Base-by-base conservation (phyloP, 1,140 invertebrate genomes). In the Aphaenogaster rudis region DNA sequence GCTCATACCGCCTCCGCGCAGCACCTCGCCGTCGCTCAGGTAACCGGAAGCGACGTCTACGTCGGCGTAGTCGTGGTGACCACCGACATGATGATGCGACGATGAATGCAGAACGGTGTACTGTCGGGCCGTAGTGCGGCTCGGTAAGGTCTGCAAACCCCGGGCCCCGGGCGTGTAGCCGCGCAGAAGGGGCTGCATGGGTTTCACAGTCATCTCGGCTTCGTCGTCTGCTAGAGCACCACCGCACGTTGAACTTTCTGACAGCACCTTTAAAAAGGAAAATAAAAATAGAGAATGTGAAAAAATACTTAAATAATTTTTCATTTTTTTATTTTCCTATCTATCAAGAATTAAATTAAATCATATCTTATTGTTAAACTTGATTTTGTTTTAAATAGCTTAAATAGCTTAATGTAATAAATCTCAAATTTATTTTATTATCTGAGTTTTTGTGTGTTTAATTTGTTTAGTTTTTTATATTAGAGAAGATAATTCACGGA, bases 181-280 rank as follows among this genome's bases (percentile, higher is more conserved):
- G 79, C 98, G 95, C 17, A 98, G 95, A 59, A 99, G 95, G 0
- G 98, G 98, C 88, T 98, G 97, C 98, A 99, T 99, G 0, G 98
- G 98, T 93, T 98, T 97, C n/a, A 99, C 97, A 91, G 97, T 97
- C 94, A 98, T 97, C 89, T 98, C 96, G 0, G 97, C 96, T 91
- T 98, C 98, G 78, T 98, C 97, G 90, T 98, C 97, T 69, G 88
- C 91, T 39, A 93, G 89, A 1, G 93, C 86, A 39, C 90, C 91
- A 2, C 87, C 90, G 72, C 93, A 93, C 3, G 88, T 92, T 57
- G 93, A 89, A 69, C 77, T 92, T 8, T 95, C 94, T 3, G 93
- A 92, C 42, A 94, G 52, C 11, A 92, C 92, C 94, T 95, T 86
- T 11, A 74, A 52, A 81, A 79, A 50, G 9, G 57, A 21, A 63